A percentile compares a stretch with the other conserved stretches of the same genome.
Evolutionary conservation across 2,888 invertebrate species (phyloP).

Genomic region (Trachelus iudaicus): DNA sequence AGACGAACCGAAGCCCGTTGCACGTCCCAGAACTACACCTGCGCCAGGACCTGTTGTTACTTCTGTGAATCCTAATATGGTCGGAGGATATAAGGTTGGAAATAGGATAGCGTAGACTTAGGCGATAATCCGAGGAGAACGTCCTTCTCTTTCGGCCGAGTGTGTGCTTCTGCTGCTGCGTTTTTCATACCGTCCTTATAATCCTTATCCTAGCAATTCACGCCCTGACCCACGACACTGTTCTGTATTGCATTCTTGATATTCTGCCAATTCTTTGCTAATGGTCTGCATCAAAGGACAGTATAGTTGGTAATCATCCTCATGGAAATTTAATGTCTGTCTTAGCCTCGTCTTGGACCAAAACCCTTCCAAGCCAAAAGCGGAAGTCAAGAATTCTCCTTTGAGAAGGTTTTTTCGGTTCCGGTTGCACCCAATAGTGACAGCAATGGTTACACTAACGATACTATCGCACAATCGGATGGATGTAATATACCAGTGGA

Average conservation of each 20-base stretch:
- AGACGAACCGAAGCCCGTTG: constrained; percentile 74
- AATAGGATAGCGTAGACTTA: constrained; percentile 11
- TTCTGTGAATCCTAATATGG: constrained; percentile 69
- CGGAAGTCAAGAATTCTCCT: constrained; percentile 79
- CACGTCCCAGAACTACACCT: constrained; percentile 77
- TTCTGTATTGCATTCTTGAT: neutral
- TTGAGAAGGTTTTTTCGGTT: constrained; percentile 85
- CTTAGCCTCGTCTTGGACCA: constrained; percentile 81
- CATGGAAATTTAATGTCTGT: neutral
- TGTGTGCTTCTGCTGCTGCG: neutral
- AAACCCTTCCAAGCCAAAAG: constrained; percentile 86
- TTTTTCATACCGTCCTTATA: neutral
- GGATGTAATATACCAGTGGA: constrained; percentile 44
- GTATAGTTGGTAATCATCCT: neutral
- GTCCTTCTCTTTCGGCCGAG: neutral
- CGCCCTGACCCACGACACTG: neutral
- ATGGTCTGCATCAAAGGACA: neutral
- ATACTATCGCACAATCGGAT: constrained; percentile 48
- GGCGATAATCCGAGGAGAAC: constrained; percentile 3
- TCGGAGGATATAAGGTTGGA: constrained; percentile 82
- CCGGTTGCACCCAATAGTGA: constrained; percentile 74
- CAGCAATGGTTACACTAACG: constrained; percentile 57
- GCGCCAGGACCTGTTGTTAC: constrained; percentile 70
- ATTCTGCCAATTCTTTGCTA: neutral
- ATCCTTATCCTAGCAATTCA: neutral